phyloP scores from a whole-genome alignment of 2,797 vertebrate species.

The Ciconia nigra region DNA sequence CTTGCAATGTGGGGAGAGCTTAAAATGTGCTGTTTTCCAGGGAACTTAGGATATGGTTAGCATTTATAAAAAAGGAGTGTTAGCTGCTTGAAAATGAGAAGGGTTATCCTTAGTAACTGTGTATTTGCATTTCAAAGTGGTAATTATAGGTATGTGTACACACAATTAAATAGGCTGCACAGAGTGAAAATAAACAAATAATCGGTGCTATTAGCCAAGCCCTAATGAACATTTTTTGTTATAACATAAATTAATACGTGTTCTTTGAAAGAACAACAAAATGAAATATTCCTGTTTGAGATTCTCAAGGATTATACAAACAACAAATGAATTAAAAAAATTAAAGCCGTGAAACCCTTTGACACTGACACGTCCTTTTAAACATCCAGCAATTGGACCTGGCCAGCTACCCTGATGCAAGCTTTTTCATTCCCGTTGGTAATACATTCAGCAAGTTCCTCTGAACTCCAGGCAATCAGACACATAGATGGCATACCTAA shows the following conservation, averaged over 20 bases:
- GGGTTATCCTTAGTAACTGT: slow-evolving; percentile 50
- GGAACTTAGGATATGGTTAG: neutral
- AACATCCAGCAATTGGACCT: slow-evolving; percentile 8
- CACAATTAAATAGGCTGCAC: slow-evolving; percentile 39
- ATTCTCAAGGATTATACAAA: neutral
- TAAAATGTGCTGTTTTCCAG: neutral
- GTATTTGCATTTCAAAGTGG: slow-evolving; percentile 65
- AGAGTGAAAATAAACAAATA: slow-evolving; percentile 66
- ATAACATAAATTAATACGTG: slow-evolving; percentile 8
- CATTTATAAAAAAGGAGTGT: slow-evolving; percentile 11
- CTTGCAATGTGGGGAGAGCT: neutral
- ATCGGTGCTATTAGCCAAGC: slow-evolving; percentile 37
- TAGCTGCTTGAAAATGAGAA: slow-evolving; percentile 33
- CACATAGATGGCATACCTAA: slow-evolving; percentile 63
- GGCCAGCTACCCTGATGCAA: slow-evolving; percentile 9
- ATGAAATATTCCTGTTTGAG: neutral
- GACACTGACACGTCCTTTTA: neutral
- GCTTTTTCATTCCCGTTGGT: slow-evolving; percentile 57
- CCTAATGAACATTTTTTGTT: slow-evolving; percentile 45
- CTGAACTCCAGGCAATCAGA: slow-evolving; percentile 64
- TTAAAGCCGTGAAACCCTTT: neutral
- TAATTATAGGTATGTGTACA: slow-evolving; percentile 52
- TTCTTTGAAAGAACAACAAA: slow-evolving; percentile 43
- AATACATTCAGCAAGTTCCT: slow-evolving; percentile 58
- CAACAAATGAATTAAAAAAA: neutral